These are phyloP conservation scores for Sebastes oblongus DNA, from an alignment of 2,797 vertebrate species.

Conservation along the genomic window DNA sequence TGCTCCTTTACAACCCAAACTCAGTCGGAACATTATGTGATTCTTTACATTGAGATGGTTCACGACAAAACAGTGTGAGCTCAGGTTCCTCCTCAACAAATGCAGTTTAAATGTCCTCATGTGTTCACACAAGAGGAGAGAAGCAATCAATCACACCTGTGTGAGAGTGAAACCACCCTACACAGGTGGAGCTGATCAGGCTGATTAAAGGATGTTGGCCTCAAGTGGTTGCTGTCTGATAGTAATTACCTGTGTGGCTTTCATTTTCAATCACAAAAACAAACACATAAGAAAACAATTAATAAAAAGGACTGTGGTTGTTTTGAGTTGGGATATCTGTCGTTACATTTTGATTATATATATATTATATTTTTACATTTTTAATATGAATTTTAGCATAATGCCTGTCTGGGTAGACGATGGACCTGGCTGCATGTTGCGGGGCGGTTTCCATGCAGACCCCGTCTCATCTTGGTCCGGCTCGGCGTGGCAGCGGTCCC, in stretches of 20 bases:
- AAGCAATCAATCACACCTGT: neutral
- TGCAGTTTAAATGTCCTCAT: neutral
- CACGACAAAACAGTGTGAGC: neutral
- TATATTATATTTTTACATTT: neutral
- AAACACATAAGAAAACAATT: too few relatives aligned
- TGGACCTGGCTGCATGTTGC: neutral
- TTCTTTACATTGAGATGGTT: neutral
- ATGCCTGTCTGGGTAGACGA: neutral
- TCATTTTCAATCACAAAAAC: neutral
- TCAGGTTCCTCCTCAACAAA: neutral
- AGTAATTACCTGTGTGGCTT: too few relatives aligned
- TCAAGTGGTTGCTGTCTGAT: too few relatives aligned
- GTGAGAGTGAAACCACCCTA: neutral
- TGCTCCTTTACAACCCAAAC: neutral
- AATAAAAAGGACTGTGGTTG: too few relatives aligned
- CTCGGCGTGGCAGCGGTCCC: slow-evolving; percentile 52
- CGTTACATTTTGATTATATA: neutral
- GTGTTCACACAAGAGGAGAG: neutral
- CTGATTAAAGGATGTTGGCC: neutral
- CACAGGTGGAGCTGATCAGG: neutral
- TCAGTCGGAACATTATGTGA: neutral
- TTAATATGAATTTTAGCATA: neutral
- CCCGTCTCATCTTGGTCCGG: slow-evolving; percentile 13
- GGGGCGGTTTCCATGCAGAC: neutral
- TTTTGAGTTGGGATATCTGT: neutral